A percentile compares a stretch with the other conserved stretches of the same genome.
These are phyloP conservation scores for Asbolus verrucosus DNA, from an alignment of 1,140 invertebrate species.

Conservation along the genomic window DNA sequence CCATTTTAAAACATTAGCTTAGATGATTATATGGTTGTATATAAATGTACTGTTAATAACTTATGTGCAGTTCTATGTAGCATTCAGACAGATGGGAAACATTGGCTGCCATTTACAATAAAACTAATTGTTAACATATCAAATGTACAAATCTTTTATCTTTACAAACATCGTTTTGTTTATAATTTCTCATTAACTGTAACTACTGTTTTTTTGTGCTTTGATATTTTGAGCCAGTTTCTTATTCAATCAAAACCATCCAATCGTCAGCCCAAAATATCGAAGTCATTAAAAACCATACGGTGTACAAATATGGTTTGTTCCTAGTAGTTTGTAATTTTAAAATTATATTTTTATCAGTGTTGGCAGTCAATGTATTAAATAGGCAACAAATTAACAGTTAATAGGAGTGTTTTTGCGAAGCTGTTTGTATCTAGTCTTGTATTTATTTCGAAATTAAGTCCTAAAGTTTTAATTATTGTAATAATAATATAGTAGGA, in stretches of 20 bases:
- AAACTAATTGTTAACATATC: conserved; percentile 14
- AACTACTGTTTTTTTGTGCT: background rate
- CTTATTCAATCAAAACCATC: no score
- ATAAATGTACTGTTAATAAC: conserved; percentile 46
- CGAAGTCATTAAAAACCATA: no score
- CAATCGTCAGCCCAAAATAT: no score
- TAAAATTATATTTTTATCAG: conserved; percentile 22
- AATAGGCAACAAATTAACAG: conserved; percentile 16
- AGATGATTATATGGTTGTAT: conserved; percentile 40
- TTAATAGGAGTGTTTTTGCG: conserved; percentile 31
- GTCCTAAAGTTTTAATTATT: conserved; percentile 6
- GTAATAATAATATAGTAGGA: conserved; percentile 10
- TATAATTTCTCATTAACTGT: background rate
- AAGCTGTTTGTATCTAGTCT: conserved; percentile 42
- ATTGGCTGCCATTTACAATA: conserved; percentile 37
- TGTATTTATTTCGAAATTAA: conserved; percentile 37
- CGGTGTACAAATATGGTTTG: conserved; percentile 29
- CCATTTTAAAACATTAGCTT: conserved; percentile 42
- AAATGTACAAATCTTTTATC: conserved; percentile 8
- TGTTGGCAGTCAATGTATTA: conserved; percentile 42
- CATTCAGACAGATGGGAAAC: conserved; percentile 10
- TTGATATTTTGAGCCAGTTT: no score
- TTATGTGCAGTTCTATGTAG: conserved; percentile 41
- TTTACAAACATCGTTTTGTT: background rate
- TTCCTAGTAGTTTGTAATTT: conserved; percentile 42